phyloP scores from a whole-genome alignment of 2,888 invertebrate genomes.

The Aromia moschata region DNA sequence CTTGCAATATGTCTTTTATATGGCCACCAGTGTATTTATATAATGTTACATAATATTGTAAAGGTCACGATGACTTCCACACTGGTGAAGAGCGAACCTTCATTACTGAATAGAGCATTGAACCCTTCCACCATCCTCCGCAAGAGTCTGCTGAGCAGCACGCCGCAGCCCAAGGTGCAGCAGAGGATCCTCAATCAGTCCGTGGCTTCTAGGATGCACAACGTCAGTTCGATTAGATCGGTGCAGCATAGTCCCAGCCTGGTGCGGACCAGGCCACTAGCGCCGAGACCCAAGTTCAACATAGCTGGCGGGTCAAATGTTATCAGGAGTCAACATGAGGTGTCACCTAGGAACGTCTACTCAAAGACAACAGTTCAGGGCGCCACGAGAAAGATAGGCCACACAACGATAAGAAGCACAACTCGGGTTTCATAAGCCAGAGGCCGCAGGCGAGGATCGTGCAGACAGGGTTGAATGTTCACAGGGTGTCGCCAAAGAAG shows the following conservation, averaged over 20 bases:
- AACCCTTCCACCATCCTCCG: slow-evolving; percentile 56
- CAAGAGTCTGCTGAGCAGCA: slow-evolving; percentile 46
- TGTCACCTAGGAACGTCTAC: slow-evolving; percentile 38
- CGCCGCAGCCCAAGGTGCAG: slow-evolving; percentile 36
- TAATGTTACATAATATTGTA: too few relatives aligned
- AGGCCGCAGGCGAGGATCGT: slow-evolving; percentile 30
- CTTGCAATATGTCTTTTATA: too few relatives aligned
- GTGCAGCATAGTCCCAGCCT: slow-evolving; percentile 17
- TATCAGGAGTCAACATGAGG: slow-evolving; percentile 33
- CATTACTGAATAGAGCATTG: slow-evolving; percentile 57
- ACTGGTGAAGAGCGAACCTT: slow-evolving; percentile 57
- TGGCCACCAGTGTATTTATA: too few relatives aligned
- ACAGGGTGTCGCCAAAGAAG: slow-evolving; percentile 25
- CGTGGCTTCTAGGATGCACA: slow-evolving; percentile 36
- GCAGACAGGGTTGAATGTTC: slow-evolving; percentile 26
- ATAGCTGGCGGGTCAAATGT: slow-evolving; percentile 33
- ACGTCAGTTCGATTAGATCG: slow-evolving; percentile 30
- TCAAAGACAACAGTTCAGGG: slow-evolving; percentile 27
- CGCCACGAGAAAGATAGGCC: slow-evolving; percentile 49
- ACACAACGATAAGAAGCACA: slow-evolving; percentile 47
- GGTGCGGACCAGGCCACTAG: slow-evolving; percentile 35
- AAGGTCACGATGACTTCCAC: slow-evolving; percentile 31
- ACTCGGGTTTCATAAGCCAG: neutral
- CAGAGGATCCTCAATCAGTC: slow-evolving; percentile 45
- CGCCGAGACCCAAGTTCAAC: slow-evolving; percentile 45